These are phyloP conservation scores for Etheostoma nigrum DNA, from an alignment of 2,797 vertebrate species.

Conservation along the genomic window DNA sequence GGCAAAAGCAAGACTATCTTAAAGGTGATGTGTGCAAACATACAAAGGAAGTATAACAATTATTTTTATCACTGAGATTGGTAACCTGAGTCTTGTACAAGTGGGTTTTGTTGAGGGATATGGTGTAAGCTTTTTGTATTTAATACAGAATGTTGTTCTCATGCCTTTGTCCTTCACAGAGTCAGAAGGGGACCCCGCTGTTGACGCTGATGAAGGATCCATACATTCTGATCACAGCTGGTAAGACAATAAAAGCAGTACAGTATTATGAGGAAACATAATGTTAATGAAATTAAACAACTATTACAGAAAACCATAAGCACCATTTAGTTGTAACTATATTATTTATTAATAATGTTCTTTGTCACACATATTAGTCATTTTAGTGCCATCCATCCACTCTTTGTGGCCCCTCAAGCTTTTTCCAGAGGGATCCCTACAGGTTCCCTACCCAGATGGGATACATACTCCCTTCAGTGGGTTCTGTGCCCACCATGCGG, in stretches of 20 bases:
- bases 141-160: background rate
- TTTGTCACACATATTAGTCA: too few species aligned
- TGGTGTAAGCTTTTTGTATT: background rate
- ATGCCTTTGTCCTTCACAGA: slow-evolving; percentile 80
- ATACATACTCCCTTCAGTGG: too few species aligned
- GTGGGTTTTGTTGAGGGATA: background rate
- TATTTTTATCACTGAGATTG: background rate
- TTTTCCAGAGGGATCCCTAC: too few species aligned
- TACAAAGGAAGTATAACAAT: background rate
- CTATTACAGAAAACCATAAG: too few species aligned
- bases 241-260: slow-evolving; percentile 77
- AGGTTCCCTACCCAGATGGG: too few species aligned
- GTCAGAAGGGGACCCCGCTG: slow-evolving; percentile 93
- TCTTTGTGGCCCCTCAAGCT: too few species aligned
- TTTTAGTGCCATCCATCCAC: too few species aligned
- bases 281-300: background rate
- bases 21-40: too few species aligned
- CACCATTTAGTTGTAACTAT: too few species aligned
- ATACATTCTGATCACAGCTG: slow-evolving; percentile 96
- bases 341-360: too few species aligned
- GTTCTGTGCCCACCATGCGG: too few species aligned
- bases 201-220: slow-evolving; percentile 94
- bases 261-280: background rate
- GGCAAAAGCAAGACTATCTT: too few species aligned
- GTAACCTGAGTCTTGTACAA: background rate